Evolutionary conservation across 2,888 invertebrate genomes (phyloP).

Genomic region (Cordylochernes scorpioides): DNA sequence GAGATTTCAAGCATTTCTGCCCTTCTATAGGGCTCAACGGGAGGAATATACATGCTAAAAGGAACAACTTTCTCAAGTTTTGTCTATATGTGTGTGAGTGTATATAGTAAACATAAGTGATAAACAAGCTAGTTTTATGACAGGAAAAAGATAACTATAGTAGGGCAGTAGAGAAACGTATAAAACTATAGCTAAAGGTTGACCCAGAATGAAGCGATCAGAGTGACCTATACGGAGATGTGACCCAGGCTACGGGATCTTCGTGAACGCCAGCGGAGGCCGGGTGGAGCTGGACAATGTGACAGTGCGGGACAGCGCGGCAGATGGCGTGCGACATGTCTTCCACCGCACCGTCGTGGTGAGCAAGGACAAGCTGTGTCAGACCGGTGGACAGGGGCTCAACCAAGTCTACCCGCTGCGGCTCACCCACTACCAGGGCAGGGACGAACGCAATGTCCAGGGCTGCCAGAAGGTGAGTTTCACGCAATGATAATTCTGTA

Average conservation of each 20-base stretch:
- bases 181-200: no score
- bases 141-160: no score
- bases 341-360: conserved; percentile 36
- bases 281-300: conserved; percentile 48
- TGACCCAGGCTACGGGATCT: conserved; percentile 67
- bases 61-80: no score
- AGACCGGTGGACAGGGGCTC: conserved; percentile 41
- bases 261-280: conserved; percentile 64
- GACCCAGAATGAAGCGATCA: no score
- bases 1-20: no score
- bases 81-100: no score
- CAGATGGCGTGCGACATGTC: conserved; percentile 64
- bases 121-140: no score
- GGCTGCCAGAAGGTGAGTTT: conserved; percentile 37
- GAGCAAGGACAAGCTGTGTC: conserved; percentile 39
- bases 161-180: no score
- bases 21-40: no score
- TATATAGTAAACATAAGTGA: no score
- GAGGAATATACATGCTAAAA: no score
- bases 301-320: conserved; percentile 52
- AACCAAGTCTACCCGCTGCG: conserved; percentile 66
- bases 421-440: conserved; percentile 49
- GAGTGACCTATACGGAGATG: no score
- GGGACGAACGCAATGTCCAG: conserved; percentile 38
- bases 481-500: conserved; percentile 4